A percentile compares a stretch with the other conserved stretches of the same genome.
Conservation (phyloP, 35 echinoderm and acorn worm genomes). For the Stichopus chloronotus region DNA sequence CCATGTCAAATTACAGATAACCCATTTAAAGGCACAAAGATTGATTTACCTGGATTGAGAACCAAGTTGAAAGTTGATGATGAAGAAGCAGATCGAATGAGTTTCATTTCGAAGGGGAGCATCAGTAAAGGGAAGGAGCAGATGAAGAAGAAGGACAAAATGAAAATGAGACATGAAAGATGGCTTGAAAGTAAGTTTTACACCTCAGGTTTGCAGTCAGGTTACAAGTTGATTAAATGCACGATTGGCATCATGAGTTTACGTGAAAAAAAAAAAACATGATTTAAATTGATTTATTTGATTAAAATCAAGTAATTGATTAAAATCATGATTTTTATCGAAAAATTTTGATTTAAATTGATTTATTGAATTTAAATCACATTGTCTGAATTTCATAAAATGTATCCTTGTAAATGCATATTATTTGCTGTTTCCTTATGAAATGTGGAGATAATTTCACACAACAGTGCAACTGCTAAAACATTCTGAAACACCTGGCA, state of each 20-base stretch:
- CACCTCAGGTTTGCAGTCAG: neutral
- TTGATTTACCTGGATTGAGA: constrained; percentile 17
- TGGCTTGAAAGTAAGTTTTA: constrained; percentile 90
- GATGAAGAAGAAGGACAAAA: constrained; percentile 88
- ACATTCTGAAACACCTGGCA: too few relatives aligned
- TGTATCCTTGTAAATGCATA: too few relatives aligned
- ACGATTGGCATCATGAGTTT: neutral
- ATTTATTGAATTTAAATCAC: too few relatives aligned
- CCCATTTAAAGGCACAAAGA: constrained; percentile 28
- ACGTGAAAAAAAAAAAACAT: neutral
- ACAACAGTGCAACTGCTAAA: too few relatives aligned
- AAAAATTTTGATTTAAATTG: too few relatives aligned
- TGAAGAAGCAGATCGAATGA: constrained; percentile 73
- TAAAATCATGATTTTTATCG: too few relatives aligned
- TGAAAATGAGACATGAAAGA: constrained; percentile 83
- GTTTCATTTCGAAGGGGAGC: constrained; percentile 87
- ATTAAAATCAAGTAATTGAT: too few relatives aligned
- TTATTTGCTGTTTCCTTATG: too few relatives aligned
- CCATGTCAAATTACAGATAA: neutral
- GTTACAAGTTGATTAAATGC: neutral
- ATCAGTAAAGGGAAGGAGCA: constrained; percentile 66
- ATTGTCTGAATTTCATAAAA: too few relatives aligned
- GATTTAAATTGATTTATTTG: neutral
- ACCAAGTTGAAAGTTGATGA: neutral
- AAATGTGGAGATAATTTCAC: too few relatives aligned